Evolutionary conservation across 2,888 invertebrate genomes (phyloP).

Genomic region (Tachystola acroxantha): DNA sequence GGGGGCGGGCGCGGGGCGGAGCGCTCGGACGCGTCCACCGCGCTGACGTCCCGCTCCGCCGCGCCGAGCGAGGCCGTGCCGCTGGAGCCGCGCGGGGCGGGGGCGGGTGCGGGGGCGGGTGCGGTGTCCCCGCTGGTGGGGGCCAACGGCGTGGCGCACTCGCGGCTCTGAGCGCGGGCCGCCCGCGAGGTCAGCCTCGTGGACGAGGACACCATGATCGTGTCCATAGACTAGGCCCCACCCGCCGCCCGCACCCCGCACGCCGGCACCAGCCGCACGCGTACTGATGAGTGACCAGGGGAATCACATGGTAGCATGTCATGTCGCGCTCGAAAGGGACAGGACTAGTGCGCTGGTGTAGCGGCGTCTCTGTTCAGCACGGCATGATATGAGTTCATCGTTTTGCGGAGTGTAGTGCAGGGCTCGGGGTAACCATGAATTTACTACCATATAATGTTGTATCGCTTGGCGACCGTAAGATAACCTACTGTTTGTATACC

Average conservation of each 20-base stretch:
- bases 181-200: conserved; percentile 41
- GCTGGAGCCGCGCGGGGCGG: conserved; percentile 49
- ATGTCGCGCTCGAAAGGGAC: conserved; percentile 29
- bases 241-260: conserved; percentile 18
- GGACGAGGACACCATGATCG: conserved; percentile 59
- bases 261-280: conserved; percentile 5
- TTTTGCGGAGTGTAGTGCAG: no score
- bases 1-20: conserved; percentile 34
- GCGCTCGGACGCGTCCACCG: conserved; percentile 72
- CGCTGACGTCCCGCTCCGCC: conserved; percentile 66
- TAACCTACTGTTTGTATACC: conserved; percentile 51
- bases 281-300: no score
- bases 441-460: conserved; percentile 63
- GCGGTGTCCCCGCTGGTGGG: conserved; percentile 53
- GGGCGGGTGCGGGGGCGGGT: conserved; percentile 16
- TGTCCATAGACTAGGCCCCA: conserved; percentile 50
- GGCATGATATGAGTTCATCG: conserved; percentile 55
- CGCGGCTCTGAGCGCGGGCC: conserved; percentile 65
- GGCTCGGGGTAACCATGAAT: conserved; percentile 72
- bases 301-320: no score
- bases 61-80: conserved; percentile 43
- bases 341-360: conserved; percentile 27
- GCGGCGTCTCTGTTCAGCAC: no score
- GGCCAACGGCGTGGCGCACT: conserved; percentile 55
- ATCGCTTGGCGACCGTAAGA: conserved; percentile 48